These are phyloP conservation scores for Pomatorhinus ruficollis DNA, from an alignment of 2,113 vertebrate genomes.

Conservation along the genomic window DNA sequence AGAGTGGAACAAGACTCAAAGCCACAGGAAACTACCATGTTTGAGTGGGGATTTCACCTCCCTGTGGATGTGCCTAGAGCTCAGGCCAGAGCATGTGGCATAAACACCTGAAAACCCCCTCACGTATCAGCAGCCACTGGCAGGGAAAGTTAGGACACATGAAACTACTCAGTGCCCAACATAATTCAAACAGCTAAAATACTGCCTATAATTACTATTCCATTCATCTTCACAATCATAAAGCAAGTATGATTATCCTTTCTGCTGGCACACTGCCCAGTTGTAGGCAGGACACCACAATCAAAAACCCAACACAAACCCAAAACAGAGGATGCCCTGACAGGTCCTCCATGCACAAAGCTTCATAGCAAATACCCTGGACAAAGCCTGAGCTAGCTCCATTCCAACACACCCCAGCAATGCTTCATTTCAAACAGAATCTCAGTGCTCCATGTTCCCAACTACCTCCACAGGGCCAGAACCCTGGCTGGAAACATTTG, in stretches of 20 bases:
- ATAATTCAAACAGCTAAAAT: not conserved
- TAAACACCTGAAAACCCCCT: not conserved
- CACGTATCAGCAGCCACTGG: not conserved
- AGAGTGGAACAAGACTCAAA: not conserved
- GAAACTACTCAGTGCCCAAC: not conserved
- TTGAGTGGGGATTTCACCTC: not conserved
- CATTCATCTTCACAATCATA: not conserved
- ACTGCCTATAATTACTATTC: not conserved
- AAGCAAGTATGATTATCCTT: not conserved
- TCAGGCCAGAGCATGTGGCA: accelerated
- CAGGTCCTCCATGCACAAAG: not conserved
- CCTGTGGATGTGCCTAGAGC: not conserved
- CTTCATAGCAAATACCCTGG: not conserved
- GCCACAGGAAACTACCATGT: accelerated
- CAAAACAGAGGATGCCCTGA: not conserved
- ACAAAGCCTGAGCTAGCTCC: not conserved
- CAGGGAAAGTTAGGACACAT: not conserved
- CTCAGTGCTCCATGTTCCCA: not conserved
- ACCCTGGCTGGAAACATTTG: not conserved
- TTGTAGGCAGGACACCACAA: not conserved
- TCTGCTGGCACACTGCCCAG: not conserved
- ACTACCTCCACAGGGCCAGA: not conserved
- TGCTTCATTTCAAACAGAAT: not conserved
- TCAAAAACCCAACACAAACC: accelerated
- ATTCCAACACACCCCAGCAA: too few relatives aligned